Conservation (phyloP, 2,797 vertebrate species). For the Fistularia tabacaria region DNA sequence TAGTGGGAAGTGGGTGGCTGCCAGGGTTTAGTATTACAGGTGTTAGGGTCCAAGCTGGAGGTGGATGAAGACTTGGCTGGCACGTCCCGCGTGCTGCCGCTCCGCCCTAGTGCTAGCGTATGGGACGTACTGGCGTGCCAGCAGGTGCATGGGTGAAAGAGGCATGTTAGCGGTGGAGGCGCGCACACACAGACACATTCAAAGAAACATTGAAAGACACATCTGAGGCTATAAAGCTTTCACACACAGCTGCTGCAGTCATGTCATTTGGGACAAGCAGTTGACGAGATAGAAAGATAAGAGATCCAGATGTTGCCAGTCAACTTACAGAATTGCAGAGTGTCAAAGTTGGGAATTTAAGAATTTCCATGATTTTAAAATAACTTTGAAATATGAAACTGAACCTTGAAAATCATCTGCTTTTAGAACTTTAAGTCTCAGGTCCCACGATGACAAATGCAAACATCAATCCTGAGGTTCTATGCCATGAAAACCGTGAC, state of each 20-base stretch:
- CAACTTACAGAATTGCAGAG: no score
- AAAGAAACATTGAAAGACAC: constrained; percentile 35
- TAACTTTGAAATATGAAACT: no score
- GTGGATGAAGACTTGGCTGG: constrained; percentile 83
- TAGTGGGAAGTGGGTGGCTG: constrained; percentile 77
- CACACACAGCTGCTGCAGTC: constrained; percentile 33
- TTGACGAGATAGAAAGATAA: neutral
- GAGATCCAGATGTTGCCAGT: no score
- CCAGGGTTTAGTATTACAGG: constrained; percentile 82
- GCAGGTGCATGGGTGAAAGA: constrained; percentile 62
- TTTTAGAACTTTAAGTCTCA: no score
- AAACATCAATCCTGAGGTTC: constrained; percentile 20
- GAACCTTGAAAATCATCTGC: no score
- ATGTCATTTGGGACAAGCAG: constrained; percentile 20
- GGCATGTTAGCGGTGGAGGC: constrained; percentile 69
- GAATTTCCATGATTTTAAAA: no score
- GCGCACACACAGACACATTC: constrained; percentile 48
- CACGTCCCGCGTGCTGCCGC: constrained; percentile 83
- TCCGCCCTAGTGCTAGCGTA: constrained; percentile 81
- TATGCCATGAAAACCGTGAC: constrained; percentile 25
- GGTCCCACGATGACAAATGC: constrained; percentile 29
- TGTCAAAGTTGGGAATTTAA: no score
- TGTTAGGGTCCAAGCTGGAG: constrained; percentile 84
- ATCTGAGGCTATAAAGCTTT: constrained; percentile 40
- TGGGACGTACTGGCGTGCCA: constrained; percentile 78